These are phyloP conservation scores for Drosophila simulans DNA, from an alignment of 1,140 invertebrate species.

Conservation along the genomic window DNA sequence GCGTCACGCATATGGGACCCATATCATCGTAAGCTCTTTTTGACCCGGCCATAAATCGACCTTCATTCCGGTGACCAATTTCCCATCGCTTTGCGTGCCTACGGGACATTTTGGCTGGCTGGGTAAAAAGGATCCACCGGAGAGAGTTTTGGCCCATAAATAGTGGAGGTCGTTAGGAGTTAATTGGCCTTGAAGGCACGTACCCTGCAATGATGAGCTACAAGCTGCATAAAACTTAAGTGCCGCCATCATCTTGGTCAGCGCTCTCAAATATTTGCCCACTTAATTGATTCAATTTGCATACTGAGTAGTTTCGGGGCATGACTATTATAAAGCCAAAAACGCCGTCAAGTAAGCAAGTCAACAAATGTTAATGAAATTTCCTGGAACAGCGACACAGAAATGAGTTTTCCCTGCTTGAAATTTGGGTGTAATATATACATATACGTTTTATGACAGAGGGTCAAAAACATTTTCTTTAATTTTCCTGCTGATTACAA, in stretches of 20 bases:
- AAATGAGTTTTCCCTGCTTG: not conserved
- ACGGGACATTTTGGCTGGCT: slow-evolving; percentile 21
- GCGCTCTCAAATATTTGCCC: slow-evolving; percentile 34
- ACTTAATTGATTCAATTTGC: slow-evolving; percentile 49
- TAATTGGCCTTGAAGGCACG: slow-evolving; percentile 55
- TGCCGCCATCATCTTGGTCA: slow-evolving; percentile 24
- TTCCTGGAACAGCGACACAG: not conserved
- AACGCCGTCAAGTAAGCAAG: slow-evolving; percentile 20
- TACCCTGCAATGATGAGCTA: slow-evolving; percentile 34
- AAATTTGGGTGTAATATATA: no score
- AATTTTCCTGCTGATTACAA: not conserved
- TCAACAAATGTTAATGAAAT: slow-evolving; percentile 30
- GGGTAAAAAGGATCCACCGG: slow-evolving; percentile 36
- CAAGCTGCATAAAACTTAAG: slow-evolving; percentile 39
- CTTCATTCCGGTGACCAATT: slow-evolving; percentile 43
- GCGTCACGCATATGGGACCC: slow-evolving; percentile 34
- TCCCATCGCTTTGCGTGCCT: slow-evolving; percentile 28
- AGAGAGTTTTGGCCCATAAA: slow-evolving; percentile 39
- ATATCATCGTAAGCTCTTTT: slow-evolving; percentile 42
- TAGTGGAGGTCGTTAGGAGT: slow-evolving; percentile 43
- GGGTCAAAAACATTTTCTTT: not conserved
- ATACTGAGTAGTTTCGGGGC: slow-evolving; percentile 38
- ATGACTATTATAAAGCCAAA: slow-evolving; percentile 12
- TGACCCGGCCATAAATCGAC: slow-evolving; percentile 45
- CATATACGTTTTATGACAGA: not conserved